Evolutionary conservation across 2,113 vertebrate genomes (phyloP).

Genomic region (Sinocyclocheilus maitianheensis): DNA sequence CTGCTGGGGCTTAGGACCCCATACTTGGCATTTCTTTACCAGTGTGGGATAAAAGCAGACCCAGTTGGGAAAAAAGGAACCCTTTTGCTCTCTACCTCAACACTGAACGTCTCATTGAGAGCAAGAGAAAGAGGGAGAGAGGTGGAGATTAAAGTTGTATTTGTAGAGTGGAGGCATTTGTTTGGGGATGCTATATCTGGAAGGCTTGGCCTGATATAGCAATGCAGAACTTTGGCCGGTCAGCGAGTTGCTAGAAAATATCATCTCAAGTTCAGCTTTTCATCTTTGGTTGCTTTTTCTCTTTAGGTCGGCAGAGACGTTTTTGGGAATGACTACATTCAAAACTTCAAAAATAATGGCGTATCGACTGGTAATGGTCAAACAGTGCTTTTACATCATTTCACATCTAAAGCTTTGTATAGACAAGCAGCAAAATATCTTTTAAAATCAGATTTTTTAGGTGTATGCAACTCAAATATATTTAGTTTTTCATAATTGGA

Average conservation of each 20-base stretch:
- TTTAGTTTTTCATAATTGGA: background rate
- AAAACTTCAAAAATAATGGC: constrained; percentile 89
- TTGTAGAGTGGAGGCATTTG: constrained; percentile 73
- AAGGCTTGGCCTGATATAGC: constrained; percentile 73
- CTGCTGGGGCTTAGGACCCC: constrained; percentile 47
- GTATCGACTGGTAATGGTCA: constrained; percentile 87
- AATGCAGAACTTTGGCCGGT: constrained; percentile 59
- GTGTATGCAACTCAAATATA: background rate
- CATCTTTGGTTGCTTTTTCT: constrained; percentile 60
- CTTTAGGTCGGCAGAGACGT: constrained; percentile 92
- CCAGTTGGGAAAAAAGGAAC: constrained; percentile 73
- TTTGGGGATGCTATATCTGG: constrained; percentile 76
- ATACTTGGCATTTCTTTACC: constrained; percentile 75
- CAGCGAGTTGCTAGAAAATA: constrained; percentile 26
- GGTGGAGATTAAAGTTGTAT: constrained; percentile 65
- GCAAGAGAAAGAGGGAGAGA: constrained; percentile 58
- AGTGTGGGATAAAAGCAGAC: constrained; percentile 77
- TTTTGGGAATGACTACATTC: constrained; percentile 94
- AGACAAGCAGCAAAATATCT: background rate
- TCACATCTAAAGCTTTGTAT: background rate
- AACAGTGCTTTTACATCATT: background rate
- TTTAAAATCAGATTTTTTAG: background rate
- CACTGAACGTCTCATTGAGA: constrained; percentile 66
- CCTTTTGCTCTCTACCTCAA: constrained; percentile 70
- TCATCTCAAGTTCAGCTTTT: constrained; percentile 34